Base-by-base conservation (phyloP, 2,797 vertebrate species). In the Acropternis orthonyx region DNA sequence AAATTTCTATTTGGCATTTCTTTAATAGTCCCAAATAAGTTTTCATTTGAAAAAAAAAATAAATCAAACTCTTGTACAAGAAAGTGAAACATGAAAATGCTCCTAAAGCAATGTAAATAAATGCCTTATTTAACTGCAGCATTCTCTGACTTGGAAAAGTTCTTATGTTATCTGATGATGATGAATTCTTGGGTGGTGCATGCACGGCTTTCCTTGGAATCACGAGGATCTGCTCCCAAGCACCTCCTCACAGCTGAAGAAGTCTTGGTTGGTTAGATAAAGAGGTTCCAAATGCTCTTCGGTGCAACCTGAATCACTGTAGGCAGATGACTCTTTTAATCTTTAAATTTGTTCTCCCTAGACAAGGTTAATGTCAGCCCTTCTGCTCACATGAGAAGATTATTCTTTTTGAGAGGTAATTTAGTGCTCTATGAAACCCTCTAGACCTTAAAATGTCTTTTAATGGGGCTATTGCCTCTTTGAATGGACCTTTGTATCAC, bases 321-420 rank as follows among this genome's bases (percentile, higher is more conserved):
- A 83, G 52, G 44, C 84, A 92, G 72, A 41, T 41, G 82, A 72
- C 56, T 19, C 71, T 54, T 58, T 56, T 10, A 51, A 51, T 80
- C 39, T 83, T 51, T 77, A 83, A 49, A 12, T 30, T 43, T 68
- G 63, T 37, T 81, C 46, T 89, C 66, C 61, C 56, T 30, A 48
- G n/a, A 23, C 37, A n/a, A 54, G 32, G 52, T 6, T 19, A 18
- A 24, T 22, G n/a, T 71, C 74, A 52, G 74, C 59, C 63, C 36
- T 69, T 71, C 12, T 15, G 56, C 20, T 18, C 8, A 2, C 78
- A 68, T 54, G 27, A 86, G 88, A 76, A 39, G n/a, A 4, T 86
- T 76, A 79, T 75, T 73, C 32, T 9, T 71, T 93, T 37, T 80
- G 86, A 89, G 65, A 78, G 92, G 85, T 48, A 68, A 86, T 39